phyloP scores from a whole-genome alignment of 1,140 invertebrate genomes.

The Conus ventricosus region DNA sequence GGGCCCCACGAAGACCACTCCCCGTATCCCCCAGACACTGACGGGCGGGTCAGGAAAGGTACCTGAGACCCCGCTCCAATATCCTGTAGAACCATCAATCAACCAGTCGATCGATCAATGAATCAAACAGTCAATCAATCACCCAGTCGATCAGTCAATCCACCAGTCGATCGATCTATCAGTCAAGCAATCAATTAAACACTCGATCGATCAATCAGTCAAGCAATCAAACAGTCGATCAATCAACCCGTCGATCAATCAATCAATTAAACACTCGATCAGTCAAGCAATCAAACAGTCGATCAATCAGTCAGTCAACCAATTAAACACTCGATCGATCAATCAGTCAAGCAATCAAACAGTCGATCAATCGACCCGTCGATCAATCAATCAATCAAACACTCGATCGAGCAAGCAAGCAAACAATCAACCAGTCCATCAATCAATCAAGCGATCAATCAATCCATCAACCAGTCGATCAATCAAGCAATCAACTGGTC shows the following conservation, averaged over 20 bases:
- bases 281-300: too few species aligned
- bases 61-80: conserved; percentile 5
- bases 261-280: too few species aligned
- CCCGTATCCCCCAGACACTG: conserved; percentile 14
- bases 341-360: too few species aligned
- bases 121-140: background rate
- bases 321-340: too few species aligned
- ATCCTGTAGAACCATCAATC: background rate
- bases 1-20: conserved; percentile 19
- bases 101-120: background rate
- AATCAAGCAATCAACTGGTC: too few species aligned
- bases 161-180: background rate
- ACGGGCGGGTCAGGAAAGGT: conserved; percentile 12
- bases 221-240: background rate
- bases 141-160: background rate
- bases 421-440: too few species aligned
- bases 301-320: too few species aligned
- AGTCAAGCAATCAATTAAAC: background rate
- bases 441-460: too few species aligned
- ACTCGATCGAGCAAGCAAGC: too few species aligned
- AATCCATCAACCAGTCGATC: too few species aligned
- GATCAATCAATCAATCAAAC: too few species aligned
- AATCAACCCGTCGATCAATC: background rate
- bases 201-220: background rate
- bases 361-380: too few species aligned